Evolutionary conservation across 2,113 vertebrate species (phyloP).

Genomic region (Passer montanus): DNA sequence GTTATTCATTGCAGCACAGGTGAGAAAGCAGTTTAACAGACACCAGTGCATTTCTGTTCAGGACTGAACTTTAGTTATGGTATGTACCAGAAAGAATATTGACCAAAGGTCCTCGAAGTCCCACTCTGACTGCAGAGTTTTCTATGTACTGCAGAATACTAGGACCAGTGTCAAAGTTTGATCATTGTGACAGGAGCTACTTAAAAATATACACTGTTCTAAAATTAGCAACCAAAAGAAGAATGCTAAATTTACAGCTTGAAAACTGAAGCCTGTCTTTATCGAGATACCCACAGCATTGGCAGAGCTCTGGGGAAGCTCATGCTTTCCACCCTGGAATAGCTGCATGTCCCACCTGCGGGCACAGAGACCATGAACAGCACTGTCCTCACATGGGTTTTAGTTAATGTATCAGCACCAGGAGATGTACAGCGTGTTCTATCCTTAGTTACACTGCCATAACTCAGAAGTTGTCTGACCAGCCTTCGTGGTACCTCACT

Average conservation of each 20-base stretch:
- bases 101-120: background rate
- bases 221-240: background rate
- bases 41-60: background rate
- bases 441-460: background rate
- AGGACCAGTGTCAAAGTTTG: background rate
- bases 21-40: background rate
- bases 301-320: background rate
- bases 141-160: background rate
- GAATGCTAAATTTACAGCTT: background rate
- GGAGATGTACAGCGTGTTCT: too few species aligned
- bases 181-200: background rate
- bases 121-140: background rate
- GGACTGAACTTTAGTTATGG: background rate
- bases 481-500: background rate
- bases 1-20: background rate
- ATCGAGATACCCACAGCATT: accelerated
- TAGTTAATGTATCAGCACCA: background rate
- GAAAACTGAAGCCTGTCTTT: background rate
- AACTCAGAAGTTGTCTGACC: background rate
- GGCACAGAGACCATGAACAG: background rate
- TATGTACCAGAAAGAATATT: background rate
- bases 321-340: background rate
- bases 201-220: background rate
- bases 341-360: background rate
- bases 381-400: accelerated